Conservation (phyloP, 2,113 vertebrate species). For the Atherinomorus stipes region DNA sequence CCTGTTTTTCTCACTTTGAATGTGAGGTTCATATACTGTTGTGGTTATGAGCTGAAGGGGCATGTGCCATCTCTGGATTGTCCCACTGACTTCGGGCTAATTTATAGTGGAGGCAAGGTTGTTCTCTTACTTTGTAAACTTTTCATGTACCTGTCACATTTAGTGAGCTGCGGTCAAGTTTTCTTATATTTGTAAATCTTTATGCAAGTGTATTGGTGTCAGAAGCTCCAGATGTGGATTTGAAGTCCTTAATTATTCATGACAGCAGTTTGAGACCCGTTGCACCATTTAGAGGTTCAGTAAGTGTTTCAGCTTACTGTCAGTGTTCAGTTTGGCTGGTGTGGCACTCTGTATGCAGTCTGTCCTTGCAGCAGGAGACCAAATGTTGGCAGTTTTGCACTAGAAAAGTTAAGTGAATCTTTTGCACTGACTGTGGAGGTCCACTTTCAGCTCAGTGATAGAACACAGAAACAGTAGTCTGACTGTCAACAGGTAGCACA, state of each 20-base stretch:
- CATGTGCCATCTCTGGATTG: conserved; percentile 19
- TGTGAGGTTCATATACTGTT: conserved; percentile 8
- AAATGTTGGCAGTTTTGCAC: conserved; percentile 63
- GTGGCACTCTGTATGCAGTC: conserved; percentile 20
- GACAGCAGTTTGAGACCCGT: conserved; percentile 35
- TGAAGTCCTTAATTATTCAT: conserved; percentile 38
- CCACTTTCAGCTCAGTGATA: conserved; percentile 25
- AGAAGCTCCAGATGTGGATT: conserved; percentile 42
- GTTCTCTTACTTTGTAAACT: conserved; percentile 36
- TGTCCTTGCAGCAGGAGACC: conserved; percentile 36
- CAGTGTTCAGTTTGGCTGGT: conserved; percentile 31
- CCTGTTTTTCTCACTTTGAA: conserved; percentile 15
- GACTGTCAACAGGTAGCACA: conserved; percentile 49
- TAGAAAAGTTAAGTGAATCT: conserved; percentile 41
- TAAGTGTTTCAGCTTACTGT: conserved; percentile 37
- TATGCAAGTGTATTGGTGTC: conserved; percentile 57
- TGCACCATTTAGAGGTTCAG: conserved; percentile 6
- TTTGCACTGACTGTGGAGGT: conserved; percentile 31
- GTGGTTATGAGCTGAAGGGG: conserved; percentile 20
- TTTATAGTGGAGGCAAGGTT: neutral
- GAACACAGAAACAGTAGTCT: conserved; percentile 31
- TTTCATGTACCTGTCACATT: conserved; percentile 34
- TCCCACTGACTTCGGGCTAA: neutral
- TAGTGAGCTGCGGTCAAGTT: conserved; percentile 31
- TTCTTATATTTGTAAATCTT: conserved; percentile 58